phyloP scores from a whole-genome alignment of 2,797 vertebrate genomes.

The Mormyrops attenuatus region DNA sequence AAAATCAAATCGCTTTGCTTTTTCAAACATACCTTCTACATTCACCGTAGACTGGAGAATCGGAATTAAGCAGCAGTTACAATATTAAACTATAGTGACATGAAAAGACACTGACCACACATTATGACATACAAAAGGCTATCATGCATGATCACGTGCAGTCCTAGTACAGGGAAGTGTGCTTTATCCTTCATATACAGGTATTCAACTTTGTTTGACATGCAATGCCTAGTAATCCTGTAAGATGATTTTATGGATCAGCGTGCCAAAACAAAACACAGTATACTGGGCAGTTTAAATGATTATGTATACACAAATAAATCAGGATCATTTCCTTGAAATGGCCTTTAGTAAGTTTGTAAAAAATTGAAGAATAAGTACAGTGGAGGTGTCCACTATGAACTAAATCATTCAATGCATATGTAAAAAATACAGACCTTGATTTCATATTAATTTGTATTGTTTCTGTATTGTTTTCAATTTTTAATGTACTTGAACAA shows the following conservation, averaged over 20 bases:
- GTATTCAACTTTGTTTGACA: conserved; percentile 16
- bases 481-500: not conserved
- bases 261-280: conserved; percentile 17
- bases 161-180: not conserved
- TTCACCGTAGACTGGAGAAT: not conserved
- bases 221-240: not conserved
- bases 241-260: conserved; percentile 19
- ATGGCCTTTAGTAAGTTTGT: not conserved
- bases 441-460: not conserved
- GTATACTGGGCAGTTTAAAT: not conserved
- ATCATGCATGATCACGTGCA: not conserved
- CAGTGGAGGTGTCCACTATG: not conserved
- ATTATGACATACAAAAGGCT: not conserved
- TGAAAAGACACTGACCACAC: not conserved
- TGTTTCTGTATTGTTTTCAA: not conserved
- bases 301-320: not conserved
- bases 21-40: not conserved
- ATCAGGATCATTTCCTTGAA: not conserved
- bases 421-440: not conserved
- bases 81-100: not conserved
- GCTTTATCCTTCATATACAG: not conserved
- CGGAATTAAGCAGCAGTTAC: not conserved
- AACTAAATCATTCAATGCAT: not conserved
- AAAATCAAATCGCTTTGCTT: not conserved
- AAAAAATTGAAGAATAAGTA: not conserved